These are phyloP conservation scores for Dryoscopus gambensis DNA, from an alignment of 2,113 vertebrate species.

Conservation along the genomic window DNA sequence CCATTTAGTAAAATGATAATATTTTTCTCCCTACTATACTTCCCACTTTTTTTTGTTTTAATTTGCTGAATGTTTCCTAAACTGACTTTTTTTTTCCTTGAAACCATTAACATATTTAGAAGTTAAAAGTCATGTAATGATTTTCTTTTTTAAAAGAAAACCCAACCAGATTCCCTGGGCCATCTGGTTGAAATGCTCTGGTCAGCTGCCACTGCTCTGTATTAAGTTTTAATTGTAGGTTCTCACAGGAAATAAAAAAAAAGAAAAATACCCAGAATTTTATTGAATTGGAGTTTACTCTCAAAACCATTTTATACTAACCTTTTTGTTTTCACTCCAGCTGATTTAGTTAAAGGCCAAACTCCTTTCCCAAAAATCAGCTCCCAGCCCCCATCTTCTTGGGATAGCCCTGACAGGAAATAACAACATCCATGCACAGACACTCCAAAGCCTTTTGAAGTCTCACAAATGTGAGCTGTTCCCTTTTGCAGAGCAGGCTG, in stretches of 20 bases:
- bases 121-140: not conserved
- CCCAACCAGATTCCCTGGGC: not conserved
- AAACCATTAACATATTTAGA: not conserved
- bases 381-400: not conserved
- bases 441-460: not conserved
- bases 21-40: not conserved
- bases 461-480: not conserved
- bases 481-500: not conserved
- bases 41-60: not conserved
- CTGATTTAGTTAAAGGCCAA: not conserved
- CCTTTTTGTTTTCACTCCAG: not conserved
- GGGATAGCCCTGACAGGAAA: not conserved
- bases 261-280: not conserved
- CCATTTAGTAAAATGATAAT: not conserved
- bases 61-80: not conserved
- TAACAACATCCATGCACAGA: not conserved
- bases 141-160: not conserved
- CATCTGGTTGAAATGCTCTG: not conserved
- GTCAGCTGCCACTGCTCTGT: not conserved
- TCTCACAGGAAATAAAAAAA: not conserved
- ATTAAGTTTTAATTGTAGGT: not conserved
- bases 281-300: not conserved
- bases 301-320: not conserved
- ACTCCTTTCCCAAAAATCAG: not conserved
- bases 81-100: not conserved